phyloP scores from a whole-genome alignment of 2,888 invertebrate species.

The Eristalis arbustorum region DNA sequence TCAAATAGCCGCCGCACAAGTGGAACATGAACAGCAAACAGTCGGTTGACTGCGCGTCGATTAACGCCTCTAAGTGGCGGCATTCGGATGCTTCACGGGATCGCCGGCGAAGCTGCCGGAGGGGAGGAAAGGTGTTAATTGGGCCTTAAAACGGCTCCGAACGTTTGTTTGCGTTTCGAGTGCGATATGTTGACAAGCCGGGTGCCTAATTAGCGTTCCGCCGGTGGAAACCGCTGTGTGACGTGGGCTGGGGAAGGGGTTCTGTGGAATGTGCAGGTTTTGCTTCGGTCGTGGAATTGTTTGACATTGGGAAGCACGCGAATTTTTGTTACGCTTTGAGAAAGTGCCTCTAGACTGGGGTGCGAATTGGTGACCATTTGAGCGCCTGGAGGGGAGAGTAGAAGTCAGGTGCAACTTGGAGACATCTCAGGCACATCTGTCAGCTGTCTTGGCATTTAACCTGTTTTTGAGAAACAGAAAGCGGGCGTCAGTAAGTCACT shows the following conservation, averaged over 20 bases:
- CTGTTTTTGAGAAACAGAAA: too few species aligned
- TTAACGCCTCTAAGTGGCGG: neutral
- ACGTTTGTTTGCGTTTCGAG: neutral
- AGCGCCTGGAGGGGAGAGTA: neutral
- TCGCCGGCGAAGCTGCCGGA: neutral
- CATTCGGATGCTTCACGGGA: neutral
- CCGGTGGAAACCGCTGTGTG: neutral
- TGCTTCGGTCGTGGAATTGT: neutral
- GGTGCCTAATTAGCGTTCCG: neutral
- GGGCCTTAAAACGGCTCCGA: neutral
- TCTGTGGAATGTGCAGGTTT: neutral
- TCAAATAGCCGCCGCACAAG: neutral
- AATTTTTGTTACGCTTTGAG: neutral
- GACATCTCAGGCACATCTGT: too few species aligned
- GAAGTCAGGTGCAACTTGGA: too few species aligned
- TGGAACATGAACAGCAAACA: neutral
- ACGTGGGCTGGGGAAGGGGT: neutral
- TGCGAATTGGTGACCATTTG: too few species aligned
- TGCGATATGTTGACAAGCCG: slow-evolving; percentile 1
- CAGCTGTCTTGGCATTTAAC: too few species aligned
- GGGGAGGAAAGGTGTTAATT: slow-evolving; percentile 4
- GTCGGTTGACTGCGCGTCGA: neutral
- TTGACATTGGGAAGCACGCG: neutral
- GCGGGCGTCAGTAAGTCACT: too few species aligned
- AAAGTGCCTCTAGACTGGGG: too few species aligned